A percentile compares a stretch with the other conserved stretches of the same genome.
Evolutionary conservation across 2,888 invertebrate genomes (phyloP).

Genomic region (Ethmia dodecea): DNA sequence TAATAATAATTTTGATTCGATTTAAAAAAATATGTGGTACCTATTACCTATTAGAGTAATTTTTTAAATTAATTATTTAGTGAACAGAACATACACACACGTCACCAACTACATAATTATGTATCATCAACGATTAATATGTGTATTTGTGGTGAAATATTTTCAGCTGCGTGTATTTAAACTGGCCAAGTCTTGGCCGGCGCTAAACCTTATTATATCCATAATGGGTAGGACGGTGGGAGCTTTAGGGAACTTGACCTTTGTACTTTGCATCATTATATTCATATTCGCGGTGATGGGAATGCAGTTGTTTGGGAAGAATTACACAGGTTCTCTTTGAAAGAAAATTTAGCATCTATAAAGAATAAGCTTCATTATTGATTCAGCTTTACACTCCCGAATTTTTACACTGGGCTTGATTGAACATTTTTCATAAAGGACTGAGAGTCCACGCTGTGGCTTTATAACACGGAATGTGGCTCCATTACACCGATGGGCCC

Average conservation of each 20-base stretch:
- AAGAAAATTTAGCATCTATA: conserved; percentile 72
- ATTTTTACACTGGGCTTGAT: conserved; percentile 72
- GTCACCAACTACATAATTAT: neutral
- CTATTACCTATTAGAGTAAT: too few relatives aligned
- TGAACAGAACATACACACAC: neutral
- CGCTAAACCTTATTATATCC: conserved; percentile 95
- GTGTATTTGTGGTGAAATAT: conserved; percentile 63
- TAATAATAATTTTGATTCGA: too few relatives aligned
- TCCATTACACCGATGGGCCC: conserved; percentile 39
- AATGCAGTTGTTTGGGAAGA: conserved; percentile 96
- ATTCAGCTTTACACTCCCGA: conserved; percentile 74
- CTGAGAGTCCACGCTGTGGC: conserved; percentile 64
- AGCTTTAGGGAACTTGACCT: conserved; percentile 95
- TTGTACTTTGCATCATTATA: conserved; percentile 96
- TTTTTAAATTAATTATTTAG: too few relatives aligned
- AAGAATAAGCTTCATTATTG: conserved; percentile 67
- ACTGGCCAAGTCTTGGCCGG: conserved; percentile 97
- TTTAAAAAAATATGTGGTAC: too few relatives aligned
- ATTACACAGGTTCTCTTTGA: conserved; percentile 84
- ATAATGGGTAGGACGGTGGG: conserved; percentile 97
- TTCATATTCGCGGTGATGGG: conserved; percentile 99
- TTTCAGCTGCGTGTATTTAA: conserved; percentile 96
- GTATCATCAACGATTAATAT: too few relatives aligned
- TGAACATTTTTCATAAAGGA: conserved; percentile 65
- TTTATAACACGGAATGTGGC: conserved; percentile 65